phyloP scores from a whole-genome alignment of 2,797 vertebrate genomes.

The Petrocephalus sullivani region DNA sequence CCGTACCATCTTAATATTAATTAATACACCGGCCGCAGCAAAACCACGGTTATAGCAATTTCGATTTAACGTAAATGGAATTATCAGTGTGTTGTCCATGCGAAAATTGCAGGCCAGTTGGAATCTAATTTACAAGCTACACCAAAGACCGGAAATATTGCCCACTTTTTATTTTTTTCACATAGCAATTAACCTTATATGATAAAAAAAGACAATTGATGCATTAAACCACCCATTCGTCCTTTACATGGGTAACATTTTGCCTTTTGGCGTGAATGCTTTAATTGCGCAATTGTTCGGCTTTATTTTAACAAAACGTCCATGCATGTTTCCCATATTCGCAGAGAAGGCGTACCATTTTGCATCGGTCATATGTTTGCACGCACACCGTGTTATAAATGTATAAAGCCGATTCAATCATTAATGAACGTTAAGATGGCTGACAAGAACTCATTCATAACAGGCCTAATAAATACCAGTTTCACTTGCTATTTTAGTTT shows the following conservation, averaged over 20 bases:
- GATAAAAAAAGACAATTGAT: not conserved
- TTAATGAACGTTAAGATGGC: slow-evolving; percentile 11
- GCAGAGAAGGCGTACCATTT: not conserved
- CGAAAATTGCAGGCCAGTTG: not conserved
- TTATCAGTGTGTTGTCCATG: not conserved
- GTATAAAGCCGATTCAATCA: not conserved
- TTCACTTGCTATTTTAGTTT: slow-evolving; percentile 13
- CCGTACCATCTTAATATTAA: slow-evolving; percentile 36
- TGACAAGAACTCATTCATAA: slow-evolving; percentile 13
- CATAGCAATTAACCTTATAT: not conserved
- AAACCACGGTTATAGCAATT: not conserved
- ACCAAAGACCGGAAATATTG: not conserved
- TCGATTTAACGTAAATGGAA: not conserved
- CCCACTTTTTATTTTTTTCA: not conserved
- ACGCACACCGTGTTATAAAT: not conserved
- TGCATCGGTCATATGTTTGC: not conserved
- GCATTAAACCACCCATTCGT: not conserved
- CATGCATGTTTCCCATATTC: not conserved
- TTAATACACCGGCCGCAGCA: slow-evolving; percentile 19
- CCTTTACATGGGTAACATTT: not conserved
- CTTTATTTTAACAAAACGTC: not conserved
- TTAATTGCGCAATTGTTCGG: not conserved
- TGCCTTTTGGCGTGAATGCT: not conserved
- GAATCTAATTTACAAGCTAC: not conserved
- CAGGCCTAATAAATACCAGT: not conserved